Conservation (phyloP, 2,113 vertebrate species). For the Centropus bengalensis region DNA sequence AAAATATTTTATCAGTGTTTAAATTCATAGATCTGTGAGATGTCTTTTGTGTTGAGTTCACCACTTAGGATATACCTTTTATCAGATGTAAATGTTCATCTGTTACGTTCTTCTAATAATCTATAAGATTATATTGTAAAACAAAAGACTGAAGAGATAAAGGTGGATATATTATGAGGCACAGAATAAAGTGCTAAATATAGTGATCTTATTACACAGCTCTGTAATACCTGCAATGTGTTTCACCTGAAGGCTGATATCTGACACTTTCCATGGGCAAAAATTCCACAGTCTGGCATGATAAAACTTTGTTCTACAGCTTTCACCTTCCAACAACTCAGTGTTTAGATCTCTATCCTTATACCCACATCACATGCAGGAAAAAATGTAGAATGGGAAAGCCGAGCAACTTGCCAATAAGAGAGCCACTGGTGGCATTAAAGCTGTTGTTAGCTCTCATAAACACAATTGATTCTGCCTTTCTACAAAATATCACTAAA, state of each 20-base stretch:
- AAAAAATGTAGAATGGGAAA: background rate
- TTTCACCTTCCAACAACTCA: background rate
- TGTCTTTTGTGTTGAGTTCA: background rate
- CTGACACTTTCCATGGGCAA: background rate
- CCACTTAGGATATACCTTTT: background rate
- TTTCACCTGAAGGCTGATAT: constrained; percentile 1
- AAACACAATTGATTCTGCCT: background rate
- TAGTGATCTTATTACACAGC: background rate
- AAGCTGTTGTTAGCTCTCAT: background rate
- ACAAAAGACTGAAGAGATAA: background rate
- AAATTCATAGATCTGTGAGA: background rate
- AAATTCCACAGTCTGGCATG: background rate
- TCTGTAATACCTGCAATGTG: background rate
- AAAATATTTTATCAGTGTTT: background rate
- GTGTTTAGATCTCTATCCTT: background rate
- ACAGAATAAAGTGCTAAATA: background rate
- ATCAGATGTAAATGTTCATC: background rate
- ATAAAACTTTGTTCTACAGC: background rate
- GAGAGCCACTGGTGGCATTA: background rate
- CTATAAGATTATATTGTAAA: background rate
- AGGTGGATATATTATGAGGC: background rate
- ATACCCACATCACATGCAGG: background rate
- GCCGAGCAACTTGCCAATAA: background rate
- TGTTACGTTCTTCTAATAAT: background rate
- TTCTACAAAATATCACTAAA: background rate